A percentile compares a stretch with the other conserved stretches of the same genome.
phyloP scores from a whole-genome alignment of 2,888 invertebrate genomes.

The Pinctada fucata region DNA sequence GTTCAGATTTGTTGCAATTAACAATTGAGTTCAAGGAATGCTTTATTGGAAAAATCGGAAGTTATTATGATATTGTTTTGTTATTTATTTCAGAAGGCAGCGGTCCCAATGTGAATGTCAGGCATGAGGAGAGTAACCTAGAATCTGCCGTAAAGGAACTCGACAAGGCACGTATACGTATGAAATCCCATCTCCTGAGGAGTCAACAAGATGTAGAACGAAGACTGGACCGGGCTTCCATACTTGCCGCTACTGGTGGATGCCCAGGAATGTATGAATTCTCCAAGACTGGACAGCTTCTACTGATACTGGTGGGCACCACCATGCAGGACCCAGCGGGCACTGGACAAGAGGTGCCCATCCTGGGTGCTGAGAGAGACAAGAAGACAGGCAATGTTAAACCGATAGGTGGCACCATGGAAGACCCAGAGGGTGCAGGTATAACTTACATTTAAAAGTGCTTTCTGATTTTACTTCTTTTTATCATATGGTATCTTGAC shows the following conservation, averaged over 20 bases:
- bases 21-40: too few relatives aligned
- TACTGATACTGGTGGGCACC: conserved; percentile 74
- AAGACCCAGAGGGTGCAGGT: conserved; percentile 74
- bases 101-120: conserved; percentile 55
- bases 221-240: conserved; percentile 64
- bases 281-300: conserved; percentile 70
- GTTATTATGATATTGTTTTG: too few relatives aligned
- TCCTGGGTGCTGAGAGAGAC: conserved; percentile 70
- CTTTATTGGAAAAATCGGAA: too few relatives aligned
- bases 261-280: conserved; percentile 75
- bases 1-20: too few relatives aligned
- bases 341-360: conserved; percentile 70
- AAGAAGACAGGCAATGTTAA: conserved; percentile 61
- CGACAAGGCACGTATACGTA: conserved; percentile 58
- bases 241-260: conserved; percentile 73
- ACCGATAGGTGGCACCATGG: conserved; percentile 75
- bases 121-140: conserved; percentile 65
- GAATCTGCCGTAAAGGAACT: conserved; percentile 68
- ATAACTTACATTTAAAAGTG: too few relatives aligned
- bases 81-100: conserved; percentile 46
- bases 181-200: conserved; percentile 64
- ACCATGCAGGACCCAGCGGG: conserved; percentile 71
- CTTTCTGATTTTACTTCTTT: too few relatives aligned
- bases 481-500: too few relatives aligned
- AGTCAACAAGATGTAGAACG: conserved; percentile 67